Evolutionary conservation across 2,888 invertebrate species (phyloP).

Genomic region (Trichopoda pennipes): DNA sequence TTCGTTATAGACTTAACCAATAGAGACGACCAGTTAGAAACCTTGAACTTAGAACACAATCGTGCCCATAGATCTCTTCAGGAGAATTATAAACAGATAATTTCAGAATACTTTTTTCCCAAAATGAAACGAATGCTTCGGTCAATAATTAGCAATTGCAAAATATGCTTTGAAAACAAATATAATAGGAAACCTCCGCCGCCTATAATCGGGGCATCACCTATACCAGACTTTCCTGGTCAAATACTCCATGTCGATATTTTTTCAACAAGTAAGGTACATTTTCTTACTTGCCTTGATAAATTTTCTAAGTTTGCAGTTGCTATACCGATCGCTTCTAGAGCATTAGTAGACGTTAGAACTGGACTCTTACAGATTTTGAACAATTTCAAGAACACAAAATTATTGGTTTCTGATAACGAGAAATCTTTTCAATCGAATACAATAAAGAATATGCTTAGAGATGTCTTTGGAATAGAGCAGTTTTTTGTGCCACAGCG

Average conservation of each 20-base stretch:
- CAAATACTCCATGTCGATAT: conserved; percentile 44
- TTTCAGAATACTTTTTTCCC: conserved; percentile 41
- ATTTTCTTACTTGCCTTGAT: conserved; percentile 49
- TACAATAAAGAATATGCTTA: conserved; percentile 10
- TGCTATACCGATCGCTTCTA: not conserved
- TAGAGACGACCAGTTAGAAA: not conserved
- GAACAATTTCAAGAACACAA: conserved; percentile 19
- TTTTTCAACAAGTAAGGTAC: conserved; percentile 41
- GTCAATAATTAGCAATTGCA: conserved; percentile 40
- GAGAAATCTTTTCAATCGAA: conserved; percentile 29
- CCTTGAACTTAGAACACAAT: not conserved
- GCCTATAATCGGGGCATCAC: conserved; percentile 34
- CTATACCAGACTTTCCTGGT: conserved; percentile 32
- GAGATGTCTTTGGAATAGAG: conserved; percentile 9
- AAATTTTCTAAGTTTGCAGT: conserved; percentile 31
- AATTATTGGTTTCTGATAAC: conserved; percentile 18
- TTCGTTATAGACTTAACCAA: not conserved
- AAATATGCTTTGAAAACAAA: conserved; percentile 48
- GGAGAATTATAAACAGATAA: conserved; percentile 36
- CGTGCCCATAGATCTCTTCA: conserved; percentile 15
- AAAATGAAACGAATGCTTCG: conserved; percentile 41
- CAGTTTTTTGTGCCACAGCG: conserved; percentile 33
- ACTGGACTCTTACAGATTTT: conserved; percentile 23
- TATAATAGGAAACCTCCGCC: conserved; percentile 47
- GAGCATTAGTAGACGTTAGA: not conserved